Base-by-base conservation (phyloP, 2,797 vertebrate species). In the Rhyacichthys aspro region DNA sequence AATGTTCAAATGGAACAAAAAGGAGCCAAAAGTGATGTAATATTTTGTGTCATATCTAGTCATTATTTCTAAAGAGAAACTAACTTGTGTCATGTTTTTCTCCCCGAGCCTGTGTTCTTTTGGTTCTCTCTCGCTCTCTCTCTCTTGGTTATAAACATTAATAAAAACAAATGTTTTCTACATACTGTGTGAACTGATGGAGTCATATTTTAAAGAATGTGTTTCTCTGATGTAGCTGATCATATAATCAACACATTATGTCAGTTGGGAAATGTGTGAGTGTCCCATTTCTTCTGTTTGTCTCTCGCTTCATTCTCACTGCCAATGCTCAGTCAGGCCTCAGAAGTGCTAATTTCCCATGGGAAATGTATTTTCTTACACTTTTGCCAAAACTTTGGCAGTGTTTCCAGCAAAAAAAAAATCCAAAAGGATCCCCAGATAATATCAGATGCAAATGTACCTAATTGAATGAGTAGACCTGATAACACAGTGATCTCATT, bases 311-410 rank as follows among this genome's bases (percentile, higher is more conserved):
- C 45, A 43, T 63, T 72, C 62, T 74, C 16, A 11, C 53, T 3
- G 55, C 14, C 65, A 48, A 50, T 74, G 74, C 76, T 74, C 84
- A 84, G 75, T 81, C 82, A 83, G 64, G 78, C 76, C 71, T 82
- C 76, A 55, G 86, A 83, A 85, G 74, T 67, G 19, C 34, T 85
- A 72, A 90, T 91, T 91, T 88, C 89, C 90, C 88, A 55, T 0
- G 81, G 82, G 88, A 56, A 59, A 56, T 48, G 65, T 68, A 53
- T 83, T 77, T 75, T 82, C 74, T 83, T 75, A 58, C n/a, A 45
- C 63, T 59, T 57, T 59, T n/a, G 39, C n/a, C 11, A 16, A 67
- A 59, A 65, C 67, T 67, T 50, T 63, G 55, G 59, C 48, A 37
- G 7, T 1, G 57, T 46, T 54, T 38, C 46, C 58, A 23, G 33